These are phyloP conservation scores for Liolophura sinensis DNA, from an alignment of 1,140 invertebrate genomes.

Conservation along the genomic window DNA sequence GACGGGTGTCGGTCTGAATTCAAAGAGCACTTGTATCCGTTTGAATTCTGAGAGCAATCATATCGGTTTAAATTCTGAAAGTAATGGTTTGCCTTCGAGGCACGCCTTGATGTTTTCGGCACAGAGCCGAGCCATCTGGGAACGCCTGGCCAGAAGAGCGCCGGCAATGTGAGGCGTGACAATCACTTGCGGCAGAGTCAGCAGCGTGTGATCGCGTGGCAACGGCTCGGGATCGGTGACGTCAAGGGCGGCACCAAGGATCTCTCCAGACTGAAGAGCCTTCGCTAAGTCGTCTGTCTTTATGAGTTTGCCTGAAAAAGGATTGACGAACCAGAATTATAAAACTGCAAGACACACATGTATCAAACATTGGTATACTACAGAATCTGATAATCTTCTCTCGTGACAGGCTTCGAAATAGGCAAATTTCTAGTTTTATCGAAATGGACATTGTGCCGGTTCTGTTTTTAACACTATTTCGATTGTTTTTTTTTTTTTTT, in stretches of 20 bases:
- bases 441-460: no score
- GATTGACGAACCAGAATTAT: neutral
- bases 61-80: slow-evolving; percentile 4
- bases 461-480: no score
- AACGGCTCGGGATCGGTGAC: slow-evolving; percentile 22
- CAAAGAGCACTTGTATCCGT: neutral
- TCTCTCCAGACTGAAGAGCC: slow-evolving; percentile 9
- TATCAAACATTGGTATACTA: slow-evolving; percentile 1
- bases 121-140: neutral
- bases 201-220: slow-evolving; percentile 16
- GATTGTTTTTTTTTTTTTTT: no score
- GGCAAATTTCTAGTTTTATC: neutral
- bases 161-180: slow-evolving; percentile 13
- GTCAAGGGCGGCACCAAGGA: slow-evolving; percentile 18
- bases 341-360: neutral
- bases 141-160: neutral
- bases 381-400: neutral
- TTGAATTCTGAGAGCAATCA: neutral
- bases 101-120: slow-evolving; percentile 1
- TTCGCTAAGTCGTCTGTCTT: slow-evolving; percentile 75
- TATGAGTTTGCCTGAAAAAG: slow-evolving; percentile 66
- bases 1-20: no score
- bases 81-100: slow-evolving; percentile 6
- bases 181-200: slow-evolving; percentile 14
- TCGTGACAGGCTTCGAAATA: neutral